Percentiles rank a stretch among this genome's conserved stretches.
phyloP scores from a whole-genome alignment of 2,797 vertebrate species.

The Sternotherus odoratus region DNA sequence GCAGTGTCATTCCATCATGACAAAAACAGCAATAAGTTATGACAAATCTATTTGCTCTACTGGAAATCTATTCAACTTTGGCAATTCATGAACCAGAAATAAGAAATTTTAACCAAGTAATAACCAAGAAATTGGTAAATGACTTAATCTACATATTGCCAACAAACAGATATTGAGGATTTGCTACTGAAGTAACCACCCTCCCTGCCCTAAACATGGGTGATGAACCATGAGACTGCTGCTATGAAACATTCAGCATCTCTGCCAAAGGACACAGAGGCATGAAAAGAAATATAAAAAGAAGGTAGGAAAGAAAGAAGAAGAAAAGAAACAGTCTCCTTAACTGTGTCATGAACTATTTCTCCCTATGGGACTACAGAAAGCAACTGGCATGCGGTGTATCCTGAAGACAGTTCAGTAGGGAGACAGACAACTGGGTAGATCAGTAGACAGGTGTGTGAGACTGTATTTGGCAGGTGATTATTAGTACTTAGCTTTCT shows the following conservation, averaged over 20 bases:
- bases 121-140: neutral
- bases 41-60: neutral
- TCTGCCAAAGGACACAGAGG: fast-evolving
- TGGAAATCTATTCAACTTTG: neutral
- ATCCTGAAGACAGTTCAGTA: slow-evolving; percentile 23
- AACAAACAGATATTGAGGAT: neutral
- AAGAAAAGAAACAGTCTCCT: fast-evolving
- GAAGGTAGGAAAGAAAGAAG: neutral
- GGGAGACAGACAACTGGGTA: neutral
- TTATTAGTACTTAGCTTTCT: slow-evolving; percentile 32
- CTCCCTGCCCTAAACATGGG: fast-evolving
- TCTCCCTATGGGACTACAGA: neutral
- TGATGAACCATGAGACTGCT: neutral
- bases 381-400: neutral
- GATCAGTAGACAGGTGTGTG: slow-evolving; percentile 27
- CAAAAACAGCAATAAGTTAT: neutral
- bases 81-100: neutral
- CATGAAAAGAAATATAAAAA: neutral
- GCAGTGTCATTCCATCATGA: neutral
- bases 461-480: slow-evolving; percentile 63
- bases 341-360: neutral
- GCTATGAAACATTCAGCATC: fast-evolving
- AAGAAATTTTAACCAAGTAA: neutral
- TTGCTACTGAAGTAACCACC: neutral
- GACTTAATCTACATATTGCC: neutral